A percentile compares a stretch with the other conserved stretches of the same genome.
These are phyloP conservation scores for Phalacrocorax carbo DNA, from an alignment of 2,113 vertebrate genomes.

Conservation along the genomic window DNA sequence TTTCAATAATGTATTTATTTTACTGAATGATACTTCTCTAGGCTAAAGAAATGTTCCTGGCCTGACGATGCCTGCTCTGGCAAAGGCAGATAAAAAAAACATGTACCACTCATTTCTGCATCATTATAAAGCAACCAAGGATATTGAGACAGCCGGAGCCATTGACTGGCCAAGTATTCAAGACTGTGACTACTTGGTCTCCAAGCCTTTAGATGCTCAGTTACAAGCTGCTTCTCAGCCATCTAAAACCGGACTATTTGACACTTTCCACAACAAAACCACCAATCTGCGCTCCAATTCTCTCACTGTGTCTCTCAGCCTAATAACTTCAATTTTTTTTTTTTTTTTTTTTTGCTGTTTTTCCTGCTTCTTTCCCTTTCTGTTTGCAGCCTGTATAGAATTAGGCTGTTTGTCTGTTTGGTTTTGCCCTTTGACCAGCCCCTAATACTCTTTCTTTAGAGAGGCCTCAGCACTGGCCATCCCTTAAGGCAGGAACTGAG, in stretches of 20 bases:
- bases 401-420: background rate
- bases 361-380: background rate
- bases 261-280: constrained; percentile 21
- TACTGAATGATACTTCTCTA: background rate
- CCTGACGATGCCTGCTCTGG: background rate
- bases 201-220: background rate
- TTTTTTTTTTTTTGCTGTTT: background rate
- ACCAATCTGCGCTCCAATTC: background rate
- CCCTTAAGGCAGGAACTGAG: background rate
- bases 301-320: background rate
- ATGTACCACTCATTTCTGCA: background rate
- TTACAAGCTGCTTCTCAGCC: background rate
- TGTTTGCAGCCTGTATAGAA: background rate
- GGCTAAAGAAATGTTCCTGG: background rate
- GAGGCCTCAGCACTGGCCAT: background rate
- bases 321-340: background rate
- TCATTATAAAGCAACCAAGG: background rate
- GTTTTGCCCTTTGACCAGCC: background rate
- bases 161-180: background rate
- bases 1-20: constrained; percentile 21
- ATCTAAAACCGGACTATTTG: background rate
- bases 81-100: background rate
- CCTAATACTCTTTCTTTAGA: background rate
- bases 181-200: background rate
- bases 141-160: background rate